phyloP scores from a whole-genome alignment of 2,113 vertebrate species.

The Anarhynchus alexandrinus region DNA sequence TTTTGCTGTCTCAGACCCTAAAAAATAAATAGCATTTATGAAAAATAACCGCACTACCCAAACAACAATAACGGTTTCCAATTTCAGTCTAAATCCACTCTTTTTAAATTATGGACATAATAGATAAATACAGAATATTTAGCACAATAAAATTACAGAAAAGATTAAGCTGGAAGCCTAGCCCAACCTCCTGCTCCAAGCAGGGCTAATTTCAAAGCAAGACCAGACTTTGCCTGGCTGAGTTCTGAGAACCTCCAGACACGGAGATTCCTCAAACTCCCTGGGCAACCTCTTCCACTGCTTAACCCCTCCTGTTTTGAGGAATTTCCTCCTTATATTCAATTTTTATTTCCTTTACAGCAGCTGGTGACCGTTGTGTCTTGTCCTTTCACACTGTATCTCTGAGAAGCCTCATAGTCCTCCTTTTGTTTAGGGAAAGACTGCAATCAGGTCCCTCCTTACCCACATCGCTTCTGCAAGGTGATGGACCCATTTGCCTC shows the following conservation, averaged over 20 bases:
- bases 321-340: not conserved
- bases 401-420: not conserved
- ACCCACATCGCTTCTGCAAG: rapidly evolving
- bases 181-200: not conserved
- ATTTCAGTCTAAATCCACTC: not conserved
- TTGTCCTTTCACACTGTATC: not conserved
- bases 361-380: not conserved
- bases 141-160: not conserved
- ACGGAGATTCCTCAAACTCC: not conserved
- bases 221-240: not conserved
- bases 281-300: not conserved
- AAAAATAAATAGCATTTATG: not conserved
- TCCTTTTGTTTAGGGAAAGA: not conserved
- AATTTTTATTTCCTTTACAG: not conserved
- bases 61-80: not conserved
- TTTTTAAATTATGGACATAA: not conserved
- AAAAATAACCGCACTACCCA: not conserved
- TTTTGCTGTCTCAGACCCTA: not conserved
- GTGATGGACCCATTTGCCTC: not conserved
- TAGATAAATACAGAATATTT: not conserved
- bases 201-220: not conserved
- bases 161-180: not conserved
- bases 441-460: not conserved
- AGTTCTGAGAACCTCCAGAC: not conserved
- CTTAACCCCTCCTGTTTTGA: not conserved